Conservation (phyloP, 2,113 vertebrate species). For the Rhodinocichla rosea region DNA sequence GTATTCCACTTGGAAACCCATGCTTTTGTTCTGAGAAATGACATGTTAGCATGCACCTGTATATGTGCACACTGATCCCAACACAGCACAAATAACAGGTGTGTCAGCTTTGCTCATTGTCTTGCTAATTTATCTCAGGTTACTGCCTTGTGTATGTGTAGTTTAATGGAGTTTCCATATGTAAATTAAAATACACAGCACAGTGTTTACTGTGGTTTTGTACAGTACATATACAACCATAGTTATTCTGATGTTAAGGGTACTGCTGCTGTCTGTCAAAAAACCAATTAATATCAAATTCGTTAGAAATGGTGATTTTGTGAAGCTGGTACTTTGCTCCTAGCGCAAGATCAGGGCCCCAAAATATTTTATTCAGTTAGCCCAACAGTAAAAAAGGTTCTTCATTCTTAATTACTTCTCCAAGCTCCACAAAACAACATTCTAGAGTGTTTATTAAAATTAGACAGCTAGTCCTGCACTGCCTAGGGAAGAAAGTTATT, state of each 20-base stretch:
- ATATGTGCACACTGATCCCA: neutral
- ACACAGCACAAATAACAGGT: neutral
- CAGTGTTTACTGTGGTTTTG: neutral
- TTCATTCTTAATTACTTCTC: slow-evolving; percentile 31
- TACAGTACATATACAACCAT: neutral
- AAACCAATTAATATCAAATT: neutral
- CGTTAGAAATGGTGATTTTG: neutral
- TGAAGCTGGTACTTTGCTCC: neutral
- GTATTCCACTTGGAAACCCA: fast-evolving
- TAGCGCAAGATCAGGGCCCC: neutral
- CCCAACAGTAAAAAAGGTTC: neutral
- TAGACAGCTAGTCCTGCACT: neutral
- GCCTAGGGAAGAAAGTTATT: slow-evolving; percentile 14
- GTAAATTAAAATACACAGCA: neutral
- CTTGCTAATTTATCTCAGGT: neutral
- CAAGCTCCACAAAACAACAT: neutral
- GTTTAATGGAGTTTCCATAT: neutral
- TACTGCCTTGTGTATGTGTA: neutral
- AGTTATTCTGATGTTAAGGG: neutral
- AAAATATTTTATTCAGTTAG: neutral
- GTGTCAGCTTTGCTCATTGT: neutral
- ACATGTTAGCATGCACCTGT: neutral
- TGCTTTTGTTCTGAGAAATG: neutral
- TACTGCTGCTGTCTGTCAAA: neutral
- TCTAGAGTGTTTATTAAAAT: slow-evolving; percentile 31